Evolutionary conservation across 1,140 invertebrate species (phyloP), one percentile per base, ranked within the genome.

Genomic region (Elymnias hypermnestra): DNA sequence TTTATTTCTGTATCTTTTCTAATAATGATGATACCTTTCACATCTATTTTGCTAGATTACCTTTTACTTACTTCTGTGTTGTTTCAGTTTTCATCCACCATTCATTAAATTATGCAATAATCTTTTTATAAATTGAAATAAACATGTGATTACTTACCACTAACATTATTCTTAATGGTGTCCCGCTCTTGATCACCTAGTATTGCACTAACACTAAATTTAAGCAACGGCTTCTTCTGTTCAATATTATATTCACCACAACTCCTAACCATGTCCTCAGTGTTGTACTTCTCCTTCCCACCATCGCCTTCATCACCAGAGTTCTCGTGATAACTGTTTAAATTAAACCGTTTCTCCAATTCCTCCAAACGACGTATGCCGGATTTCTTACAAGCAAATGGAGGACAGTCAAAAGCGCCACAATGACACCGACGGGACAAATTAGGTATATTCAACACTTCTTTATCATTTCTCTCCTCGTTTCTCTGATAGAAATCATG

Each of bases 171-270:
- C 33, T 70, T 78, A 8, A 48, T 49, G 0, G 52, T 14, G 38
- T 55, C 48, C 14, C 60, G 47, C 2, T 76, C 73, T 25, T 49
- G 40, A 15, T 77, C 78, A 12, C 94, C 94, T 26, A 97, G 87
- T 58, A 97, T 97, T 8, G 95, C 94, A 87, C 92, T 95, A 41
- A 97, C 94, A 89, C 95, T 96, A 82, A 97, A 97, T 83, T 97
- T 97, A 46, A 97, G 88, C 57, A 94, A 90, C 0, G 94, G 94
- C 63, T 94, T 95, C 43, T 83, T 84, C 46, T 70, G 76, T 35
- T 76, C 73, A 19, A 41, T 13, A 5, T 15, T 57, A 46, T 65
- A 81, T 12, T 86, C 72, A 14, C 79, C 82, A 56, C 79, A 85
- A 52, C 48, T 77, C 42, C 78, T 68, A 14, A 86, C 78, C 53